Evolutionary conservation across 2,113 vertebrate species (phyloP), one percentile per base, ranked within the genome.

Genomic region (Hymenochirus boettgeri): DNA sequence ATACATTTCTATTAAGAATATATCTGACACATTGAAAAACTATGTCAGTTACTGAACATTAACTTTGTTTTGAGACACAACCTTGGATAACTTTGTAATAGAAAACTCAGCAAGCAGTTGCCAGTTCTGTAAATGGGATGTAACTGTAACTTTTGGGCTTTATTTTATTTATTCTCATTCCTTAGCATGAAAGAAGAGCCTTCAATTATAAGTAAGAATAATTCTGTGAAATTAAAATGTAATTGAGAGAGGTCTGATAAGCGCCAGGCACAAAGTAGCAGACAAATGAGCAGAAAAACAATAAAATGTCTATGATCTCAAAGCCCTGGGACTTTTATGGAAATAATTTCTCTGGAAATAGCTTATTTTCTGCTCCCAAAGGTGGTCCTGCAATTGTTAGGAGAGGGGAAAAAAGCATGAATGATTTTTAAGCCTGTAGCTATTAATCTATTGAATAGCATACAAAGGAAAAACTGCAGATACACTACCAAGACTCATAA

Each of bases 401-500:
- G 39, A 39, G 17, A 47, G 29, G 33, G 37, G 19, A 65, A 57
- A 64, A 65, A 33, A 57, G 39, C 13, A 18, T 33, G 39, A 57
- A 60, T 23, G 33, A 60, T 53, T 60, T 57, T 69, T 26, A 27
- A 60, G 65, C 65, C 55, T 33, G 7, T 17, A 50, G 46, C 47
- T 25, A 69, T 69, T 31, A 60, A 69, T 66, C 46, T 57, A 58
- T 45, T 21, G 57, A 46, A 26, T 24, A 19, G 65, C 56, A 52
- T 51, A 42, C 56, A 69, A 69, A 65, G 26, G 24, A 59, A 47
- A 52, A 42, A 47, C 56, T 26, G 33, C 57, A 50, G 55, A 69
- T 53, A 29, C 65, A 53, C 56, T 60, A 60, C 56, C 46, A 60
- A 59, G 24, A 19, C 65, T 69, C 65, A 54, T 69, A 69, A 69